phyloP scores from a whole-genome alignment of 2,888 invertebrate species.

The Alentia gelatinosa region DNA sequence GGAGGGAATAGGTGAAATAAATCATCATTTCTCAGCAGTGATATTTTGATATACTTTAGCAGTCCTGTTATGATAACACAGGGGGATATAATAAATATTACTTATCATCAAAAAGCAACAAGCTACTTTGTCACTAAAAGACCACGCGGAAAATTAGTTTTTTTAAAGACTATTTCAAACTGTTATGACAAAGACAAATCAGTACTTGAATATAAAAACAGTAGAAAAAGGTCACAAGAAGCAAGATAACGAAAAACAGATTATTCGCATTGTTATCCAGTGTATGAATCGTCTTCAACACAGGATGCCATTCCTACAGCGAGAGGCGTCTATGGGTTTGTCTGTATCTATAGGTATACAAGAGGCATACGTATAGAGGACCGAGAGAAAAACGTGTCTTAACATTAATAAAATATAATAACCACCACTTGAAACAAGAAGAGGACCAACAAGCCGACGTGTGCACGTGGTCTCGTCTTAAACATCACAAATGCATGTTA shows the following conservation, averaged over 20 bases:
- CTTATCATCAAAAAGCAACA: no score
- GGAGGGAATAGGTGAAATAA: no score
- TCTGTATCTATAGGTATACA: not conserved
- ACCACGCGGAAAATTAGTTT: not conserved
- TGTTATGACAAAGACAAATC: not conserved
- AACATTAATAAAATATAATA: not conserved
- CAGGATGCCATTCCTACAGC: not conserved
- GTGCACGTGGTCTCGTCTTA: no score
- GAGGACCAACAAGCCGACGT: no score
- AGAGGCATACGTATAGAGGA: not conserved
- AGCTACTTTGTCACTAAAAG: not conserved
- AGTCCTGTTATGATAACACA: no score
- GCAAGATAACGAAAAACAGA: not conserved
- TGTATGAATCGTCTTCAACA: not conserved
- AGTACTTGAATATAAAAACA: not conserved
- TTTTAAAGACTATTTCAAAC: not conserved
- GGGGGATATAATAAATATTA: no score
- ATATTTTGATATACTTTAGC: no score
- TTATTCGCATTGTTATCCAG: not conserved
- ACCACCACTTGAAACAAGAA: no score
- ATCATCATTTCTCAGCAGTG: no score
- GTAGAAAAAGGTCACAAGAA: not conserved
- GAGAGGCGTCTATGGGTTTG: not conserved
- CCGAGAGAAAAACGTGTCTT: not conserved
- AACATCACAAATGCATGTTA: not conserved